Evolutionary conservation across 2,113 vertebrate genomes (phyloP).

Genomic region (Chamaea fasciata): DNA sequence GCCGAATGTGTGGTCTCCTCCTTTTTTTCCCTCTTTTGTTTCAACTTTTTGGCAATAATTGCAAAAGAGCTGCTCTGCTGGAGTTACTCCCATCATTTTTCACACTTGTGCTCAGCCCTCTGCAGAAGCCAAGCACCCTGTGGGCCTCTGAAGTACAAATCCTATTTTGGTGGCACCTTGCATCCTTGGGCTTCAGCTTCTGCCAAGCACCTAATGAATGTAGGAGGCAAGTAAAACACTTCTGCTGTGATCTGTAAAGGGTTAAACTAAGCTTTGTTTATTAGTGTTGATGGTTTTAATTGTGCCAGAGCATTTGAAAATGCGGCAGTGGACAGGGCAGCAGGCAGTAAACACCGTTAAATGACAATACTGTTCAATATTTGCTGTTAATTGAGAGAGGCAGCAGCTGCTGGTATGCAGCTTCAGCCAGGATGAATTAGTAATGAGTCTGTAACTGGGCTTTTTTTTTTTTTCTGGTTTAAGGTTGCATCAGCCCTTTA

Average conservation of each 20-base stretch:
- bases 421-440: slow-evolving; percentile 54
- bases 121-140: not conserved
- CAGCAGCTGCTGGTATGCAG: slow-evolving; percentile 47
- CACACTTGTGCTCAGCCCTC: not conserved
- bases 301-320: not conserved
- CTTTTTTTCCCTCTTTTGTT: not conserved
- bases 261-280: not conserved
- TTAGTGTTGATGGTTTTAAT: not conserved
- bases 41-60: not conserved
- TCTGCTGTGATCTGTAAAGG: not conserved
- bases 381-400: slow-evolving; percentile 45
- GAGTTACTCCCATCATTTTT: not conserved
- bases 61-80: not conserved
- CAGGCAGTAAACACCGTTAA: slow-evolving; percentile 7
- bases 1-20: not conserved
- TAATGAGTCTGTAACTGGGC: not conserved
- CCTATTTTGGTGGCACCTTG: not conserved
- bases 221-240: not conserved
- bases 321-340: not conserved
- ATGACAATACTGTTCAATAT: slow-evolving; percentile 40
- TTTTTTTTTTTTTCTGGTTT: not conserved
- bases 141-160: not conserved
- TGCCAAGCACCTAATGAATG: not conserved
- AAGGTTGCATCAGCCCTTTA: slow-evolving; percentile 31
- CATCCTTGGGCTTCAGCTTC: not conserved